A percentile compares a stretch with the other conserved stretches of the same genome.
Conservation (phyloP, 64 coral and sea anemone genomes). For the Dendronephthya gigantea region DNA sequence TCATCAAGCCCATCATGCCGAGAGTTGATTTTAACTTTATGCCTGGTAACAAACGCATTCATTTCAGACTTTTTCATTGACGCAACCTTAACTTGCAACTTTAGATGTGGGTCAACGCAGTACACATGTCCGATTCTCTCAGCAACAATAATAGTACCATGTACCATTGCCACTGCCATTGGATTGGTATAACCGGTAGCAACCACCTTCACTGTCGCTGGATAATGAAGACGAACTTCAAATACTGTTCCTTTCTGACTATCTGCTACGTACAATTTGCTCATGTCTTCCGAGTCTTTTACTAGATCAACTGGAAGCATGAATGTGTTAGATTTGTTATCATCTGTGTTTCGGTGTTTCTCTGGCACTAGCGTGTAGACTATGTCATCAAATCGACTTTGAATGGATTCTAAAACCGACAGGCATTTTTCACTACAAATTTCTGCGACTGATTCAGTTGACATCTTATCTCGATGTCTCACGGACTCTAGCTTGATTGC, state of each 20-base stretch:
- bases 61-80: conserved; percentile 24
- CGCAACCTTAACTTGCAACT: conserved; percentile 17
- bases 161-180: conserved; percentile 48
- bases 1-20: too few relatives aligned
- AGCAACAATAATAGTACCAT: conserved; percentile 33
- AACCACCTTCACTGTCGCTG: conserved; percentile 33
- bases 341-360: conserved; percentile 33
- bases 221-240: conserved; percentile 45
- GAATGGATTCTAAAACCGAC: conserved; percentile 46
- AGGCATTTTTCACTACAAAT: conserved; percentile 50
- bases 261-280: conserved; percentile 44
- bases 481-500: conserved; percentile 42
- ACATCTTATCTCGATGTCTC: conserved; percentile 48
- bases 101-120: conserved; percentile 24
- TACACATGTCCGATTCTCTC: conserved; percentile 23
- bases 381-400: conserved; percentile 44
- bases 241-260: conserved; percentile 33
- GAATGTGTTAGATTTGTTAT: conserved; percentile 38
- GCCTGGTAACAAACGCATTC: conserved; percentile 31
- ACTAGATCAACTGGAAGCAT: conserved; percentile 22
- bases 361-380: conserved; percentile 40
- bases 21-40: background rate
- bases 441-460: conserved; percentile 51
- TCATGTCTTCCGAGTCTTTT: conserved; percentile 42
- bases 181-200: conserved; percentile 37